Evolutionary conservation across 2,888 invertebrate genomes (phyloP).

Genomic region (Leptinotarsa haldemani): DNA sequence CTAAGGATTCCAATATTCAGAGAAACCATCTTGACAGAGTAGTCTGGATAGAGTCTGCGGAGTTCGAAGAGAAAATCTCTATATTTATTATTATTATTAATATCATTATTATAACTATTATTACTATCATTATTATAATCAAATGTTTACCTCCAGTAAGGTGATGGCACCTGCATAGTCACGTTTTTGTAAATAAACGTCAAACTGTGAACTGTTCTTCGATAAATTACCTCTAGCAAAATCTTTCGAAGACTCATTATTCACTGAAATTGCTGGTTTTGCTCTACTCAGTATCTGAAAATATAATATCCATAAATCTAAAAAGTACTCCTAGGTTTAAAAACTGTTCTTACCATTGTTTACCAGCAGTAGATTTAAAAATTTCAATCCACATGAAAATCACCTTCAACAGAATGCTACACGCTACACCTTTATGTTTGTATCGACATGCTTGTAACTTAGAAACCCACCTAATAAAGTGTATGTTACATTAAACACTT

Average conservation of each 20-base stretch:
- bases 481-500: too few species aligned
- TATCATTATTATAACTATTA: too few species aligned
- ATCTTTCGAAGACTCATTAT: slow-evolving; percentile 59
- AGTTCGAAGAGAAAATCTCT: too few species aligned
- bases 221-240: slow-evolving; percentile 46
- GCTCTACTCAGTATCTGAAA: slow-evolving; percentile 83
- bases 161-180: slow-evolving; percentile 97
- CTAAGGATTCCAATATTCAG: too few species aligned
- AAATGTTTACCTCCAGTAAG: slow-evolving; percentile 80
- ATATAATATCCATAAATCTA: not conserved
- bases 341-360: not conserved
- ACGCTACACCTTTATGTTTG: too few species aligned
- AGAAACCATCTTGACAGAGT: too few species aligned
- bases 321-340: not conserved
- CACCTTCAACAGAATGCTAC: too few species aligned
- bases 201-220: slow-evolving; percentile 81
- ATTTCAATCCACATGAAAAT: not conserved
- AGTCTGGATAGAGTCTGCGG: too few species aligned
- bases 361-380: not conserved
- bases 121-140: not conserved
- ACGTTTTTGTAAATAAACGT: slow-evolving; percentile 88
- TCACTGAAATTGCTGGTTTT: slow-evolving; percentile 77
- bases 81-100: too few species aligned
- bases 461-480: too few species aligned
- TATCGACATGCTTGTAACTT: too few species aligned